Conservation (phyloP, 2,888 invertebrate species). For the Drosophila koepferae region DNA sequence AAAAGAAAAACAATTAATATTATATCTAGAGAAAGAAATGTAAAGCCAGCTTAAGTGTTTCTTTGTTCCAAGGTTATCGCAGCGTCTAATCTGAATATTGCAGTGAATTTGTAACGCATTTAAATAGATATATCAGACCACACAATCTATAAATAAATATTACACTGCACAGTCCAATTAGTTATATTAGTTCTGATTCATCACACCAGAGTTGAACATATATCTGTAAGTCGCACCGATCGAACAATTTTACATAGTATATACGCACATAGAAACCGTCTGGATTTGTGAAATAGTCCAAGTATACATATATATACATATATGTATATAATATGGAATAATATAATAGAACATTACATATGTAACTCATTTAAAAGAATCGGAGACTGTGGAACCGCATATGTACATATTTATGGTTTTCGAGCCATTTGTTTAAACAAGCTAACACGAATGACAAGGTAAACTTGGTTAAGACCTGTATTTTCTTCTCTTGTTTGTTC, state of each 20-base stretch:
- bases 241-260: neutral
- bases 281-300: neutral
- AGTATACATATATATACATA: too few species aligned
- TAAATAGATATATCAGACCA: neutral
- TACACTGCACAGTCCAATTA: neutral
- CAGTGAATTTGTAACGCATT: conserved; percentile 4
- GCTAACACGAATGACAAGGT: conserved; percentile 30
- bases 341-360: neutral
- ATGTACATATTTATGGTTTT: neutral
- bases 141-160: neutral
- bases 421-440: conserved; percentile 45
- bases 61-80: neutral
- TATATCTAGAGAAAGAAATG: conserved; percentile 6
- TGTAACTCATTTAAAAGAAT: neutral
- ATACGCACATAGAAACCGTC: neutral
- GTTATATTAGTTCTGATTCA: conserved; percentile 1
- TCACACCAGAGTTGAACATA: neutral
- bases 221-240: neutral
- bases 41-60: neutral
- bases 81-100: neutral
- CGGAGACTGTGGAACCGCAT: neutral
- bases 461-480: conserved; percentile 44
- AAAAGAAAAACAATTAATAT: neutral
- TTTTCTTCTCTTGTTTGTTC: conserved; percentile 10
- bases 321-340: neutral